These are phyloP conservation scores for Stenoptilia bipunctidactyla DNA, from an alignment of 2,888 invertebrate species.

Conservation along the genomic window DNA sequence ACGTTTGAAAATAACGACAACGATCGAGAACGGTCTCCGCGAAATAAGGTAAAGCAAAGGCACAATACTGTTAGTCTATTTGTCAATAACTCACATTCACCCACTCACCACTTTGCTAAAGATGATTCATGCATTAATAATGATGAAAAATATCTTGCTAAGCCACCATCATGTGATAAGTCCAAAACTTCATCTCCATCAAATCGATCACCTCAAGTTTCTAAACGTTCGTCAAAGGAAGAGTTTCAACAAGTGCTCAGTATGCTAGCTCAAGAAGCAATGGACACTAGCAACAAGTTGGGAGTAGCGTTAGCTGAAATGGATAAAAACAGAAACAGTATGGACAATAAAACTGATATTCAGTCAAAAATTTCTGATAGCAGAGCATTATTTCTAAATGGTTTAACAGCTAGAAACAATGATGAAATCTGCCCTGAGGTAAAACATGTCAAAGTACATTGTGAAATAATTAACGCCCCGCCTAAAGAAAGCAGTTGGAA, in stretches of 20 bases:
- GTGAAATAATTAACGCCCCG: conserved; percentile 25
- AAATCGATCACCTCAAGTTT: conserved; percentile 65
- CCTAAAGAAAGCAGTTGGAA: conserved; percentile 13
- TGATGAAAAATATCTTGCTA: conserved; percentile 60
- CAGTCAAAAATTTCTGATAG: conserved; percentile 63
- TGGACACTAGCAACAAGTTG: conserved; percentile 79
- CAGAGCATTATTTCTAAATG: conserved; percentile 57
- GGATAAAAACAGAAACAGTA: conserved; percentile 55
- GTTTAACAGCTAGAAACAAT: conserved; percentile 42
- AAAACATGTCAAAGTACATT: conserved; percentile 32
- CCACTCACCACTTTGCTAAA: conserved; percentile 61
- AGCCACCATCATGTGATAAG: conserved; percentile 63
- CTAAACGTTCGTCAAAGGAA: conserved; percentile 58
- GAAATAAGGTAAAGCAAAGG: conserved; percentile 67
- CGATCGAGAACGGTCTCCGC: conserved; percentile 50
- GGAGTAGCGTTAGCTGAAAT: conserved; percentile 76
- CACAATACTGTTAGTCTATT: conserved; percentile 62
- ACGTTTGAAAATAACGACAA: conserved; percentile 58
- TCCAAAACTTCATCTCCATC: conserved; percentile 70
- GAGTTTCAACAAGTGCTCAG: conserved; percentile 79
- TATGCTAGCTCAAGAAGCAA: conserved; percentile 81
- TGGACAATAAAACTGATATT: conserved; percentile 49
- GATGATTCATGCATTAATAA: conserved; percentile 65
- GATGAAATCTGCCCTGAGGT: conserved; percentile 32
- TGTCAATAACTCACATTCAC: conserved; percentile 58